A percentile compares a stretch with the other conserved stretches of the same genome.
These are phyloP conservation scores for Brachionus koreanus DNA, from an alignment of 1,140 invertebrate species.

Conservation along the genomic window DNA sequence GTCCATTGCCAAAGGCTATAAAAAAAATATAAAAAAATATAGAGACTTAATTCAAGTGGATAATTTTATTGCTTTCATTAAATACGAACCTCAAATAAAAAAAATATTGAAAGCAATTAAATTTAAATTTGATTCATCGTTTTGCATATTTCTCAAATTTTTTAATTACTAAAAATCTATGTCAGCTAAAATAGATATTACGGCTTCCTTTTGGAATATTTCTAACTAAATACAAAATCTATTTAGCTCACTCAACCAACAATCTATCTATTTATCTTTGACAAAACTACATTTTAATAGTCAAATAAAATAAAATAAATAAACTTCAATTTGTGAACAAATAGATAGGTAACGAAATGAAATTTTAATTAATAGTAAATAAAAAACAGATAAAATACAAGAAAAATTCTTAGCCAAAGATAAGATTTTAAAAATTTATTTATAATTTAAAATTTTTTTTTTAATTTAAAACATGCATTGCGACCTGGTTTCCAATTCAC, in stretches of 20 bases:
- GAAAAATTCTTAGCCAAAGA: not conserved
- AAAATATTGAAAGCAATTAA: not conserved
- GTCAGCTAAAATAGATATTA: constrained; percentile 14
- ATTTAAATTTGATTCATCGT: constrained; percentile 12
- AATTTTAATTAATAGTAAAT: constrained; percentile 28
- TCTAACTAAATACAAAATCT: not conserved
- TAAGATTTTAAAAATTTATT: not conserved
- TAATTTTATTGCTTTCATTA: constrained; percentile 6
- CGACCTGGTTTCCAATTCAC: not conserved
- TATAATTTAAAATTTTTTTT: not conserved
- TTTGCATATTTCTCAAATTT: not conserved
- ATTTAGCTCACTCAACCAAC: not conserved
- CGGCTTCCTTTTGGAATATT: constrained; percentile 18
- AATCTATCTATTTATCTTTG: constrained; percentile 13
- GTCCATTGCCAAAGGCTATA: not conserved
- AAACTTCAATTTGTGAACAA: not conserved
- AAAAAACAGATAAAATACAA: not conserved
- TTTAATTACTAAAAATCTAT: constrained; percentile 15
- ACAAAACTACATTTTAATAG: constrained; percentile 11
- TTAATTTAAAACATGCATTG: not conserved
- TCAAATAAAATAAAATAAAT: not conserved
- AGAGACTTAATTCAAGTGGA: not conserved
- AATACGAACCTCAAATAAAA: not conserved
- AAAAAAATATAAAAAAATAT: not conserved
- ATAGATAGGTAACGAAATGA: not conserved